Conservation (phyloP, 2,888 invertebrate genomes). For the Hyposoter didymator region DNA sequence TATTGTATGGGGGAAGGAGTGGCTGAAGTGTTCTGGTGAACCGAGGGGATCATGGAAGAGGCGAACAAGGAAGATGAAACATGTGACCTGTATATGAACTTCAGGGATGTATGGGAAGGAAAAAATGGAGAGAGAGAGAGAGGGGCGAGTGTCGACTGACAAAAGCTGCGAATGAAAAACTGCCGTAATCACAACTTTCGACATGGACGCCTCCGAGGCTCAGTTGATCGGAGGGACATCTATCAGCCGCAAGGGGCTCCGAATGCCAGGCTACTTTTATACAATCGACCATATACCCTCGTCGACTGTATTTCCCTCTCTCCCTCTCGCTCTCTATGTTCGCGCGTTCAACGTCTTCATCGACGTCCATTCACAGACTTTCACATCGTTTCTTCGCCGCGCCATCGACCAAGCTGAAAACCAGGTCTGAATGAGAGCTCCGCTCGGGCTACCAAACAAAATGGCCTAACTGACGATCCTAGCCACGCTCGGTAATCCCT, state of each 20-base stretch:
- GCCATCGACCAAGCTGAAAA: conserved; percentile 10
- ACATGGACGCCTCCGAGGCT: conserved; percentile 67
- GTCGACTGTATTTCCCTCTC: conserved; percentile 24
- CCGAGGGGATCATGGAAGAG: background rate
- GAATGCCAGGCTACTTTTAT: conserved; percentile 64
- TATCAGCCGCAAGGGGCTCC: conserved; percentile 73
- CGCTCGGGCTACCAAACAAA: background rate
- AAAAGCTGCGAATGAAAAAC: conserved; percentile 69
- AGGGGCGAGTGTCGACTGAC: conserved; percentile 47
- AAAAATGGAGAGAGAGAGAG: conserved; percentile 10
- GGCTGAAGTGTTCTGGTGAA: conserved; percentile 2
- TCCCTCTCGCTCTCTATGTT: conserved; percentile 35
- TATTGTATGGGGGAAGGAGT: conserved; percentile 31
- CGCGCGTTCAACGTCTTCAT: conserved; percentile 70
- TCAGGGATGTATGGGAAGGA: background rate
- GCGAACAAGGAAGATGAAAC: conserved; percentile 4
- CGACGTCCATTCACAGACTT: conserved; percentile 63
- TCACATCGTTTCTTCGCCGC: conserved; percentile 54
- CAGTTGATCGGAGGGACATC: conserved; percentile 68
- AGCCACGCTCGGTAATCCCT: background rate
- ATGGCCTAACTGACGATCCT: background rate
- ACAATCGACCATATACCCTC: conserved; percentile 47
- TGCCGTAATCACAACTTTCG: conserved; percentile 70
- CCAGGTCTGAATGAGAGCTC: background rate
- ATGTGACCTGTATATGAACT: background rate